Evolutionary conservation across 2,797 vertebrate species (phyloP).

Genomic region (Myoxocephalus aenaeus): DNA sequence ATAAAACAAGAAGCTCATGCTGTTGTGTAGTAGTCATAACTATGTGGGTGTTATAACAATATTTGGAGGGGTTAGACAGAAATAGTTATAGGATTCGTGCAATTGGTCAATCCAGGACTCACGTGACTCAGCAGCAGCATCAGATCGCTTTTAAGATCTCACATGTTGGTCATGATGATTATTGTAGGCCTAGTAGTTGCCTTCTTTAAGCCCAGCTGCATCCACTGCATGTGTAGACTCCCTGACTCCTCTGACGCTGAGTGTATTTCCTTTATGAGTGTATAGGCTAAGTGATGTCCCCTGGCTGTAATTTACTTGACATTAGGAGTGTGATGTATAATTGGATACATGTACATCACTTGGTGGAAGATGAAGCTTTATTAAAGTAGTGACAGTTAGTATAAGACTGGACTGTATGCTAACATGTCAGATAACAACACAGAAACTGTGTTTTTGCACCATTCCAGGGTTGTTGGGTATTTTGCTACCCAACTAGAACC

Average conservation of each 20-base stretch:
- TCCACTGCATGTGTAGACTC: slow-evolving; percentile 32
- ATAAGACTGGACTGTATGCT: neutral
- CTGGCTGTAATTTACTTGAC: slow-evolving; percentile 52
- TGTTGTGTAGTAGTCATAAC: slow-evolving; percentile 63
- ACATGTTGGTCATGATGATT: slow-evolving; percentile 47
- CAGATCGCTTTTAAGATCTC: slow-evolving; percentile 53
- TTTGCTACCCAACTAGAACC: slow-evolving; percentile 30
- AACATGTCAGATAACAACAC: slow-evolving; percentile 5
- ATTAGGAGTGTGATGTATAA: slow-evolving; percentile 55
- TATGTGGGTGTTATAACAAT: slow-evolving; percentile 70
- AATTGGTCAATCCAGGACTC: slow-evolving; percentile 76
- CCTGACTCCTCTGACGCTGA: slow-evolving; percentile 44
- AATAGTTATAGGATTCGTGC: slow-evolving; percentile 77
- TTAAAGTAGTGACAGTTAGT: neutral
- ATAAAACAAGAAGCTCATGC: slow-evolving; percentile 1
- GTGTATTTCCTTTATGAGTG: slow-evolving; percentile 40
- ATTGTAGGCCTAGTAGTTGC: slow-evolving; percentile 33
- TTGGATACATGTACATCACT: slow-evolving; percentile 41
- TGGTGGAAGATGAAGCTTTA: slow-evolving; percentile 34
- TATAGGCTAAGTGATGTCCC: slow-evolving; percentile 44
- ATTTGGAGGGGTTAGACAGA: slow-evolving; percentile 70
- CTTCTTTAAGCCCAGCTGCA: slow-evolving; percentile 21
- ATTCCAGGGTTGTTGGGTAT: neutral
- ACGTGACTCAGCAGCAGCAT: slow-evolving; percentile 76
- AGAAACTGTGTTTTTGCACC: slow-evolving; percentile 11